Evolutionary conservation across 2,113 vertebrate genomes (phyloP), one percentile per base, ranked within the genome.

Genomic region (Prunella fulvescens): DNA sequence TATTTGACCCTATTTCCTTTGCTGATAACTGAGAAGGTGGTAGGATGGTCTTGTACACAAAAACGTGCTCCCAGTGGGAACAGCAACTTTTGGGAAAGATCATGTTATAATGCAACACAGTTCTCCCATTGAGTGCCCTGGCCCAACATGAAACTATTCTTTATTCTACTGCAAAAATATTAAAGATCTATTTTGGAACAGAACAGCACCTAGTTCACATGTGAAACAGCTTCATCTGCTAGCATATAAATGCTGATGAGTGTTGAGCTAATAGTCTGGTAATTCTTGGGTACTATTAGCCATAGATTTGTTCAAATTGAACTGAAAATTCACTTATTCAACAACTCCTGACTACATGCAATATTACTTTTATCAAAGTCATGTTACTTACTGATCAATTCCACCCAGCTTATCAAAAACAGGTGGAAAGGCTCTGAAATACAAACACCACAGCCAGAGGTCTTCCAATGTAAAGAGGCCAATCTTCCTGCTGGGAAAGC

Each of bases 401-500:
- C 89, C 69, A 67, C 66, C 26, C 51, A 83, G 56, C 44, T 73
- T 60, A 25, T 83, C 90, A 60, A 92, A 91, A 81, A 37, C 42
- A 93, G 51, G 28, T 51, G 50, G 76, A 35, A 64, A 60, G 65
- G 78, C 81, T 92, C 77, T 81, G 86, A 77, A 78, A 81, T 42
- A 20, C 60, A 77, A 61, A 60, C 14, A 53, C 23, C 61, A 80
- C 53, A 82, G 81, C 53, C 47, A 89, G 70, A 85, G 31, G 17
- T 86, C 37, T 84, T 90, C 56, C 48, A 54, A 4, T 13, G 20
- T 37, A 60, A 26, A 81, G 37, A 70, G 64, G 51, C 66, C 62
- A 47, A 33, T 57, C 57, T 71, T 94, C 25, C 66, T 87, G 80
- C 77, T 93, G 89, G 83, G 90, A 92, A 97, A 96, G 50, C 79